A percentile compares a stretch with the other conserved stretches of the same genome.
Conservation (phyloP, 2,888 invertebrate species). For the Phymatocera aterrima region DNA sequence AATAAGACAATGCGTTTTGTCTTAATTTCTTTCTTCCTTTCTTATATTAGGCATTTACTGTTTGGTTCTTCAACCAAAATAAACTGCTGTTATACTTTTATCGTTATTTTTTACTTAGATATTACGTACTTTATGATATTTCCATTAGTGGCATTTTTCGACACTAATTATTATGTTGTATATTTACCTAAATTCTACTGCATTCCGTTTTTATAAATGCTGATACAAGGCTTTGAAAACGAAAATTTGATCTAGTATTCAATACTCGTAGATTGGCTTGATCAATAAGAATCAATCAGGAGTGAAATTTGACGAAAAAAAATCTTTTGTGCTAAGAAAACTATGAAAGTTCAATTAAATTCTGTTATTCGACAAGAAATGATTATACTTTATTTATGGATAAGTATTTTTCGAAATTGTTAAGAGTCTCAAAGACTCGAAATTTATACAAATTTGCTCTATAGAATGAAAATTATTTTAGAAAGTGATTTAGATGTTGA, state of each 20-base stretch:
- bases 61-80: background rate
- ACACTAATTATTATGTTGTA: no score
- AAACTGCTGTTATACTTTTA: background rate
- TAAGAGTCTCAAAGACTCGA: background rate
- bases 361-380: background rate
- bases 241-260: background rate
- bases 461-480: background rate
- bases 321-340: background rate
- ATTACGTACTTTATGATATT: background rate
- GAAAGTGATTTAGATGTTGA: background rate
- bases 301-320: background rate
- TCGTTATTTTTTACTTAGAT: no score
- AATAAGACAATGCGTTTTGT: conserved; percentile 68
- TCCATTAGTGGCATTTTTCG: background rate
- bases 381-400: conserved; percentile 3
- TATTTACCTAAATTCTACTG: no score
- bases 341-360: background rate
- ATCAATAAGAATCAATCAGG: background rate
- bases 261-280: background rate
- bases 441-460: background rate
- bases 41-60: no score
- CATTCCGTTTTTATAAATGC: background rate
- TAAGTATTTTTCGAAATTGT: background rate
- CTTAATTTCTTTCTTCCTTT: conserved; percentile 57
- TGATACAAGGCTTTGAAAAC: background rate